Base-by-base conservation (phyloP, 37 sponge, comb jelly and placozoan species). In the Corticium candelabrum region DNA sequence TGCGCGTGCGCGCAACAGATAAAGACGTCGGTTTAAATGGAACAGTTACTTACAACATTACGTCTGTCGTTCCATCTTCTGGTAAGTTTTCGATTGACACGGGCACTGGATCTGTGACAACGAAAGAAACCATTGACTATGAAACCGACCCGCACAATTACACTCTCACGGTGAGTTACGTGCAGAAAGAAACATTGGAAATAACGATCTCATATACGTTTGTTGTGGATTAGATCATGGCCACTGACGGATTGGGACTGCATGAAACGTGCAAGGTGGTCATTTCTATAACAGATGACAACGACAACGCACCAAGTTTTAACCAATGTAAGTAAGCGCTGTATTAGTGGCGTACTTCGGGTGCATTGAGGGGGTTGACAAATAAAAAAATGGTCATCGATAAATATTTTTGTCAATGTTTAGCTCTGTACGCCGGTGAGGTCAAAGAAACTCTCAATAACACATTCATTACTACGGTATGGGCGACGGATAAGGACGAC, bases 261-360 rank as follows among this genome's bases (percentile, higher is more conserved):
- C 11, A 11, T 11, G 62, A 21, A 50, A 50, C 62, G 62, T 50
- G 62, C 11, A 31, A 74, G n/a, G 68, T 91, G 4, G 77, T 50
- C 7, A 50, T 93, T 37, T 41, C 11, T 29, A 68, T 93, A 38
- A 67, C 37, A 2, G 89, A 91, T 41, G 75, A 38, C 40, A 91
- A 91, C 76, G 93, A 91, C 77, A 87, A 93, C 38, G 39, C 43
- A 3, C 94, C 94, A 1, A 41, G 76, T 67, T 86, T 89, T 71
- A 39, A 33, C 0, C 27, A 27, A 1, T 37, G 40, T 0, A 68
- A 69, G n/a, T n/a, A n/a, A n/a, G n/a, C n/a, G n/a, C n/a, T n/a
- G n/a, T n/a, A n/a, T n/a, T n/a, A n/a, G n/a, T n/a, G n/a, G n/a
- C n/a, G n/a, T n/a, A n/a, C n/a, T n/a, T n/a, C n/a, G n/a, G n/a